Percentiles rank a stretch among this genome's conserved stretches.
phyloP scores from a whole-genome alignment of 2,113 vertebrate species.

The Tapirus terrestris region DNA sequence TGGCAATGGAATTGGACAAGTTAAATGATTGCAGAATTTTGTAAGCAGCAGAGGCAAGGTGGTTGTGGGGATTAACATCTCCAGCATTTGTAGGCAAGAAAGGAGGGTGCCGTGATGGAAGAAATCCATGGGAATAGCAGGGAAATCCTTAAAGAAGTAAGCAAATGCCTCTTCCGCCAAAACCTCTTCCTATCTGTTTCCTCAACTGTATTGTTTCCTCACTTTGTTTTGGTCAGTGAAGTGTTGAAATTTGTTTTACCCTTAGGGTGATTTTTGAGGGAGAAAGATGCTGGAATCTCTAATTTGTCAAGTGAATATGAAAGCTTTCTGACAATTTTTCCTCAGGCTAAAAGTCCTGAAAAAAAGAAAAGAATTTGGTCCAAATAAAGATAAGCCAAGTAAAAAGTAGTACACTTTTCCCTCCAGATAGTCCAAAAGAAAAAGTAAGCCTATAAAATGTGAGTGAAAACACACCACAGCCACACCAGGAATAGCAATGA shows the following conservation, averaged over 20 bases:
- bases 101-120: not conserved
- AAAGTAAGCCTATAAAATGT: not conserved
- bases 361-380: slow-evolving; percentile 27
- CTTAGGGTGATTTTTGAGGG: not conserved
- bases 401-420: slow-evolving; percentile 17
- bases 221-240: not conserved
- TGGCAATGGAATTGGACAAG: not conserved
- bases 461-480: not conserved
- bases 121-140: not conserved
- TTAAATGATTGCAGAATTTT: not conserved
- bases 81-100: not conserved
- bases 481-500: not conserved
- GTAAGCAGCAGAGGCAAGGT: not conserved
- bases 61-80: not conserved
- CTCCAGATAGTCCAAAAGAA: slow-evolving; percentile 6
- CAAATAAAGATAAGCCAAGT: slow-evolving; percentile 51
- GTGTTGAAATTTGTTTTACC: not conserved
- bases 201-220: not conserved
- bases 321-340: slow-evolving; percentile 44
- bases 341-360: slow-evolving; percentile 11
- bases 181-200: not conserved
- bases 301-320: slow-evolving; percentile 57
- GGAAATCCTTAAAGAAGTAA: not conserved
- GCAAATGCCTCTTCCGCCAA: not conserved
- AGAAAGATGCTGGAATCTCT: slow-evolving; percentile 32